Conservation (phyloP, 2,888 invertebrate species). For the Hypsopygia costalis region DNA sequence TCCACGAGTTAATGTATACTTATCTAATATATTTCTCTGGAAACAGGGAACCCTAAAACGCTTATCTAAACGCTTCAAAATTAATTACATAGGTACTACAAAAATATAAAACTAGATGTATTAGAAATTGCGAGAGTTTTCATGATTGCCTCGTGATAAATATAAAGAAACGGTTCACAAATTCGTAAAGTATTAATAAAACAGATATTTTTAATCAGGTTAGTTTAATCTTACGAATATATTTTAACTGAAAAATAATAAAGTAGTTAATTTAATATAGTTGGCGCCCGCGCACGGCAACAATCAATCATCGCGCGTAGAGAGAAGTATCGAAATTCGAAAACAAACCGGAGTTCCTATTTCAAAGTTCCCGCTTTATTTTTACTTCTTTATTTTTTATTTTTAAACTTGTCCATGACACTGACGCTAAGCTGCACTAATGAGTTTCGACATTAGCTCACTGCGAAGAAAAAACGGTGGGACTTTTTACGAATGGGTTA, state of each 20-base stretch:
- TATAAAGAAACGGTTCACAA: neutral
- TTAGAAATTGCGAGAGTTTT: too few species aligned
- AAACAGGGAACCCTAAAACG: too few species aligned
- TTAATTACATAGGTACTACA: too few species aligned
- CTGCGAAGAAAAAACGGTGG: slow-evolving; percentile 48
- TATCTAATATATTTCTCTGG: too few species aligned
- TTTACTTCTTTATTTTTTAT: slow-evolving; percentile 48
- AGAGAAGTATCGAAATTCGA: slow-evolving; percentile 51
- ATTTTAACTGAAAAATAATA: slow-evolving; percentile 17
- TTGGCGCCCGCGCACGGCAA: slow-evolving; percentile 29
- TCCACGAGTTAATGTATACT: too few species aligned
- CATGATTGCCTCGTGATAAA: too few species aligned
- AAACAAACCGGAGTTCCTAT: slow-evolving; percentile 59
- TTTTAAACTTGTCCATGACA: slow-evolving; percentile 75
- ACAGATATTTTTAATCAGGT: slow-evolving; percentile 8
- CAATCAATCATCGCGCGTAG: slow-evolving; percentile 57
- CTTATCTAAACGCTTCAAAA: too few species aligned
- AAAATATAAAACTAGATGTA: too few species aligned
- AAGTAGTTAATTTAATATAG: slow-evolving; percentile 30
- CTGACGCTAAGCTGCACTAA: slow-evolving; percentile 73
- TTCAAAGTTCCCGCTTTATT: slow-evolving; percentile 59
- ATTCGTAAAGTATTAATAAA: neutral
- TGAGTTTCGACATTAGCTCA: slow-evolving; percentile 76
- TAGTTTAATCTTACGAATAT: slow-evolving; percentile 15
- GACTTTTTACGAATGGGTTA: slow-evolving; percentile 65